Percentiles rank a stretch among this genome's conserved stretches.
phyloP scores from a whole-genome alignment of 2,797 vertebrate species.

The Astyanax mexicanus region DNA sequence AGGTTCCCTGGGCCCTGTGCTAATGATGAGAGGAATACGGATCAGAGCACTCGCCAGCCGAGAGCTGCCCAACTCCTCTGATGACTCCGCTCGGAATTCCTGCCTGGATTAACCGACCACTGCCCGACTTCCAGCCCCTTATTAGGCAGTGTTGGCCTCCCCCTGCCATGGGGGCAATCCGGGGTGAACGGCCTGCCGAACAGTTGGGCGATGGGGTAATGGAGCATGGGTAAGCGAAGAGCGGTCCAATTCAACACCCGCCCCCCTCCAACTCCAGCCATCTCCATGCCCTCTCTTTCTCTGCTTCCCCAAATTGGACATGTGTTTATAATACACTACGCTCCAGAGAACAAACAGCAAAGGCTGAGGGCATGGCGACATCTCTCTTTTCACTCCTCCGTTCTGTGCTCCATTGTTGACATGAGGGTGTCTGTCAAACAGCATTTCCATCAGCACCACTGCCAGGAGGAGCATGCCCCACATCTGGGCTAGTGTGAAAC shows the following conservation, averaged over 20 bases:
- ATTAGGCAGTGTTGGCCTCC: constrained; percentile 49
- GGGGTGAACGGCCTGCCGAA: constrained; percentile 35
- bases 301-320: constrained; percentile 44
- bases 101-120: constrained; percentile 55
- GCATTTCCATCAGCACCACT: constrained; percentile 30
- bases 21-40: constrained; percentile 59
- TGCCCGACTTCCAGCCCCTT: constrained; percentile 41
- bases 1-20: constrained; percentile 42
- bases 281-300: constrained; percentile 15
- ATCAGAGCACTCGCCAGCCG: constrained; percentile 55
- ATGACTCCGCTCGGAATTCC: constrained; percentile 55
- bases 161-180: constrained; percentile 30
- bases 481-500: constrained; percentile 49
- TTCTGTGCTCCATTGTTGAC: constrained; percentile 47
- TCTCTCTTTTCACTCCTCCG: constrained; percentile 36
- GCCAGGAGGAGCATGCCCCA: constrained; percentile 14
- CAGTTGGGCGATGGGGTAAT: constrained; percentile 50
- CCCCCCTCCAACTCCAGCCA: constrained; percentile 4
- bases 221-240: constrained; percentile 46
- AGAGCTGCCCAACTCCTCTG: constrained; percentile 44
- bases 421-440: constrained; percentile 54
- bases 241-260: constrained; percentile 20
- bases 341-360: constrained; percentile 55
- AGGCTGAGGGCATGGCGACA: constrained; percentile 41
- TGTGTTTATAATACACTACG: constrained; percentile 60